A percentile compares a stretch with the other conserved stretches of the same genome.
phyloP scores from a whole-genome alignment of 2,888 invertebrate species.

The Pseudoips prasinana region DNA sequence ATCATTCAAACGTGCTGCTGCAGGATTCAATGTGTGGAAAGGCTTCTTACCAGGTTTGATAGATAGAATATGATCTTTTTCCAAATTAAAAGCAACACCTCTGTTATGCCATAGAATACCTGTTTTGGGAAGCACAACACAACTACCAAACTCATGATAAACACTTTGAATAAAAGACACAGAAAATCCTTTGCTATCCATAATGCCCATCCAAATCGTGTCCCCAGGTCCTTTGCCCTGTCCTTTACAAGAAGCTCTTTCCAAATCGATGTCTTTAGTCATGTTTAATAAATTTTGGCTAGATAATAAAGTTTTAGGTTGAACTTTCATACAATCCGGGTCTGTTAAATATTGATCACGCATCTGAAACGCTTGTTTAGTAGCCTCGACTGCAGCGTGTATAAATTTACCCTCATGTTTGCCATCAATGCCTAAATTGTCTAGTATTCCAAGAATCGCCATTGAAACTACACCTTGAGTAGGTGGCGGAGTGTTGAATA shows the following conservation, averaged over 20 bases:
- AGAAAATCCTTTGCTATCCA: conserved; percentile 69
- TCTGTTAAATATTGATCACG: conserved; percentile 62
- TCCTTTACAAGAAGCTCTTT: conserved; percentile 38
- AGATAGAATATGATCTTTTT: conserved; percentile 46
- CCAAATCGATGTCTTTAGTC: conserved; percentile 47
- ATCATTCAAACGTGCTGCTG: conserved; percentile 63
- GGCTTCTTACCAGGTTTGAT: conserved; percentile 70
- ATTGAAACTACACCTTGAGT: conserved; percentile 69
- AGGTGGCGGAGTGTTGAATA: conserved; percentile 69
- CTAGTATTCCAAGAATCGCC: conserved; percentile 60
- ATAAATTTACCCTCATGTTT: conserved; percentile 61
- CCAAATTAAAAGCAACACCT: conserved; percentile 54
- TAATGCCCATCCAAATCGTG: conserved; percentile 71
- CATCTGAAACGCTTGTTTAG: conserved; percentile 54
- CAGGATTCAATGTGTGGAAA: conserved; percentile 65
- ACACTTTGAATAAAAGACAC: conserved; percentile 72
- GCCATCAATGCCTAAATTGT: conserved; percentile 57
- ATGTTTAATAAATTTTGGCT: conserved; percentile 46
- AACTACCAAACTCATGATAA: conserved; percentile 63
- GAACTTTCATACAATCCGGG: conserved; percentile 56
- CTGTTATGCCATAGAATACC: conserved; percentile 73
- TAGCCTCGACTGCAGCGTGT: conserved; percentile 65
- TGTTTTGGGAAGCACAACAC: conserved; percentile 60
- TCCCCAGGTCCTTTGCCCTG: conserved; percentile 60
- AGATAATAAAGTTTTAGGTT: conserved; percentile 49